A percentile compares a stretch with the other conserved stretches of the same genome.
Evolutionary conservation across 2,888 invertebrate genomes (phyloP).

Genomic region (Adela reaumurella): DNA sequence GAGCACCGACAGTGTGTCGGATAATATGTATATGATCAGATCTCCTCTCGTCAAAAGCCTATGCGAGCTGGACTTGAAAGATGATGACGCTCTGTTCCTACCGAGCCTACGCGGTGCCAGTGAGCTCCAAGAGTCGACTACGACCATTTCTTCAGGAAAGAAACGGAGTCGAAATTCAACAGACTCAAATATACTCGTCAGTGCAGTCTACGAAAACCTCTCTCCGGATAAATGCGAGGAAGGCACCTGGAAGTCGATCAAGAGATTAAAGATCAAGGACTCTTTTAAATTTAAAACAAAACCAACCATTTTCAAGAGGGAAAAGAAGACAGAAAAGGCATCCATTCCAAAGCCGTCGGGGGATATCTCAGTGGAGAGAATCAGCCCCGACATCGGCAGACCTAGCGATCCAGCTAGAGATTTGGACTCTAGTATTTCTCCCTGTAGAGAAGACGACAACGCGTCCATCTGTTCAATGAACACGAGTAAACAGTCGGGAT

Average conservation of each 20-base stretch:
- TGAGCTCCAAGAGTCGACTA: constrained; percentile 41
- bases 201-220: constrained; percentile 31
- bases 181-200: constrained; percentile 45
- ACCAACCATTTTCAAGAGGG: constrained; percentile 45
- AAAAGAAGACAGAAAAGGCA: constrained; percentile 24
- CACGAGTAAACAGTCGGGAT: constrained; percentile 47
- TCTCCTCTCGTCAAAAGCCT: constrained; percentile 46
- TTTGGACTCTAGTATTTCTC: constrained; percentile 44
- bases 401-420: constrained; percentile 46
- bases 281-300: constrained; percentile 51
- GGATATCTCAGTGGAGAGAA: constrained; percentile 39
- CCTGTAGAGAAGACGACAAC: constrained; percentile 45
- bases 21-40: constrained; percentile 35
- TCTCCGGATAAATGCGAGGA: constrained; percentile 47
- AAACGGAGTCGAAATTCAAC: constrained; percentile 49
- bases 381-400: constrained; percentile 38
- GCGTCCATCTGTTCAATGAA: constrained; percentile 45
- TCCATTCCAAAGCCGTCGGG: constrained; percentile 32
- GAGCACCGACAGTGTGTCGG: constrained; percentile 42
- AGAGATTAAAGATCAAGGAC: constrained; percentile 49
- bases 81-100: constrained; percentile 28
- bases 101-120: constrained; percentile 27
- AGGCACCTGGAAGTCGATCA: constrained; percentile 50
- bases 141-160: constrained; percentile 47
- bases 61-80: constrained; percentile 43